A percentile compares a stretch with the other conserved stretches of the same genome.
phyloP scores from a whole-genome alignment of 2,888 invertebrate species.

The Calliphora vomitoria region DNA sequence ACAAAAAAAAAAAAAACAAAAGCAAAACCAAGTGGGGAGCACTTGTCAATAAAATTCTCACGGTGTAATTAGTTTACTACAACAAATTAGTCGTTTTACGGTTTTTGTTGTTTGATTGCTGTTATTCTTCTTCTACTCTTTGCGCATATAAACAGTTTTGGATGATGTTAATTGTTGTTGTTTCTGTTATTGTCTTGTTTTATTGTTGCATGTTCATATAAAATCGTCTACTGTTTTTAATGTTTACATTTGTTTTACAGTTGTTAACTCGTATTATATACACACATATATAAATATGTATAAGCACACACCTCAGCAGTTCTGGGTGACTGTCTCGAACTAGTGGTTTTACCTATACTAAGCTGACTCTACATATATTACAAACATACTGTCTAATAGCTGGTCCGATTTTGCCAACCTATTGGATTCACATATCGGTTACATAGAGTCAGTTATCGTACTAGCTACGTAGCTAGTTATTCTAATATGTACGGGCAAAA shows the following conservation, averaged over 20 bases:
- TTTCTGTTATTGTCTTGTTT: conserved; percentile 51
- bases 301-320: too few species aligned
- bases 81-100: conserved; percentile 66
- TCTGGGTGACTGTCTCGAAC: too few species aligned
- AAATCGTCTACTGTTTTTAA: conserved; percentile 54
- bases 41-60: conserved; percentile 64
- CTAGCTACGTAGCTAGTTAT: too few species aligned
- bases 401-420: too few species aligned
- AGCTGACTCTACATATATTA: too few species aligned
- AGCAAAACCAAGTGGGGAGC: conserved; percentile 17
- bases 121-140: conserved; percentile 11
- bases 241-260: conserved; percentile 66
- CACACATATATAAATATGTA: background rate
- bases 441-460: too few species aligned
- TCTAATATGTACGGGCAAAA: too few species aligned
- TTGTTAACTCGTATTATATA: conserved; percentile 54
- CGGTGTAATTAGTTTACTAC: conserved; percentile 68
- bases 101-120: conserved; percentile 42
- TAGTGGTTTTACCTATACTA: too few species aligned
- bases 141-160: conserved; percentile 35
- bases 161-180: conserved; percentile 30
- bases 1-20: too few species aligned
- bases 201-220: conserved; percentile 52
- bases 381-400: too few species aligned
- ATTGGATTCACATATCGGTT: too few species aligned